Evolutionary conservation across 2,797 vertebrate genomes (phyloP).

Genomic region (Rhinatrema bivittatum): DNA sequence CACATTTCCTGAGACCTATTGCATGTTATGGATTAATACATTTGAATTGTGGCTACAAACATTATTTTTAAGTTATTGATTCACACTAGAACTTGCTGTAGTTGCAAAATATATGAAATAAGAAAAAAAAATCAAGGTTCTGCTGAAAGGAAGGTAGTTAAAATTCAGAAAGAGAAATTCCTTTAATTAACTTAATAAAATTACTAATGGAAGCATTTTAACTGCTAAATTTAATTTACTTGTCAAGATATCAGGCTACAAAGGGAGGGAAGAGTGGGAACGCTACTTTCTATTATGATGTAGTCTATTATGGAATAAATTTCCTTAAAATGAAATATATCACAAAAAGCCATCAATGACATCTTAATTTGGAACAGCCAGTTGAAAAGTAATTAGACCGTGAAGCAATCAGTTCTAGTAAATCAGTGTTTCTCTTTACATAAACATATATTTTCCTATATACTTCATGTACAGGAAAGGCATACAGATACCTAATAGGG

Average conservation of each 20-base stretch:
- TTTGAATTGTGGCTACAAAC: not conserved
- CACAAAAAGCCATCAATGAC: slow-evolving; percentile 72
- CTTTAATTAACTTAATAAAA: slow-evolving; percentile 98
- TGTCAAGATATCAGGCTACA: slow-evolving; percentile 79
- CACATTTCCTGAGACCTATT: no score
- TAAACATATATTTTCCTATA: slow-evolving; percentile 50
- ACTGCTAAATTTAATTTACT: slow-evolving; percentile 95
- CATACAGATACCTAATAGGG: slow-evolving; percentile 58
- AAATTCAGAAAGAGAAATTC: slow-evolving; percentile 76
- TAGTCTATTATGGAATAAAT: slow-evolving; percentile 68
- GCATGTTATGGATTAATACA: no score
- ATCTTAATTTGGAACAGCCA: slow-evolving; percentile 74
- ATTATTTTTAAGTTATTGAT: slow-evolving; percentile 23
- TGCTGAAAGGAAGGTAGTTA: slow-evolving; percentile 62
- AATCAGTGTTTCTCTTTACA: slow-evolving; percentile 63
- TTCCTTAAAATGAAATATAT: slow-evolving; percentile 75
- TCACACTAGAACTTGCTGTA: slow-evolving; percentile 26
- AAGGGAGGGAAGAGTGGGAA: slow-evolving; percentile 60
- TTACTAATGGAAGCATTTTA: slow-evolving; percentile 88
- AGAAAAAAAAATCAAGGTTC: slow-evolving; percentile 39
- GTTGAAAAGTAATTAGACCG: slow-evolving; percentile 71
- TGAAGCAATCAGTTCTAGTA: slow-evolving; percentile 67
- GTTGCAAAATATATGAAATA: slow-evolving; percentile 38
- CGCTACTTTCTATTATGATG: slow-evolving; percentile 69
- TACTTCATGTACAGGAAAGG: slow-evolving; percentile 71